These are phyloP conservation scores for Microcebus griseorufus DNA, from an alignment of 2,113 vertebrate genomes.

Conservation along the genomic window DNA sequence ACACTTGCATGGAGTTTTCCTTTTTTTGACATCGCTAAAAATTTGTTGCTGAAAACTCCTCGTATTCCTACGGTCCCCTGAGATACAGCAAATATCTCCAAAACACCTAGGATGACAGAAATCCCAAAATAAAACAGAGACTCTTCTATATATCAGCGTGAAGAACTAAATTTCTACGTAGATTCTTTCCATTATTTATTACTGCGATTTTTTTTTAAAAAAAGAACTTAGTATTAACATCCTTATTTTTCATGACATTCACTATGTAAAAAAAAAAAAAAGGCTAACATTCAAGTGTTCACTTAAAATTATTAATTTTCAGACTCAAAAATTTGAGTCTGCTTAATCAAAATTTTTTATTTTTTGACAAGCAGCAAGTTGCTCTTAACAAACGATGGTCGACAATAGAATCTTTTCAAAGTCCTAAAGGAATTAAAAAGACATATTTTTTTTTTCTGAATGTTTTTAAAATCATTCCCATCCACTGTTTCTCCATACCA, in stretches of 20 bases:
- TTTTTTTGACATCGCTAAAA: conserved; percentile 99
- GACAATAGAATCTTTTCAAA: neutral
- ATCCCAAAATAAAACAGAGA: conserved; percentile 89
- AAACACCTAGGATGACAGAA: conserved; percentile 95
- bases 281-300: neutral
- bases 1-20: conserved; percentile 97
- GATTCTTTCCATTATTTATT: conserved; percentile 28
- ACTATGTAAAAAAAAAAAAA: neutral
- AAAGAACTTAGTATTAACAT: neutral
- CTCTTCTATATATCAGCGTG: conserved; percentile 73
- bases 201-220: neutral
- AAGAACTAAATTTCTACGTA: conserved; percentile 71
- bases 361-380: neutral
- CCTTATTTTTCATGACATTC: neutral
- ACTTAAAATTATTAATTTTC: conserved; percentile 44
- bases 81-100: conserved; percentile 99
- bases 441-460: neutral
- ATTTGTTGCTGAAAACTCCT: conserved; percentile 98
- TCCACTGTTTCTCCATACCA: neutral
- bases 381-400: conserved; percentile 8
- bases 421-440: neutral
- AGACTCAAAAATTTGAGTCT: conserved; percentile 2
- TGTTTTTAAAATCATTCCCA: conserved; percentile 14
- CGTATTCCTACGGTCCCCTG: conserved; percentile 98
- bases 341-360: neutral